Evolutionary conservation across 2,888 invertebrate species (phyloP), one percentile per base, ranked within the genome.

Genomic region (Oscheius sp.): DNA sequence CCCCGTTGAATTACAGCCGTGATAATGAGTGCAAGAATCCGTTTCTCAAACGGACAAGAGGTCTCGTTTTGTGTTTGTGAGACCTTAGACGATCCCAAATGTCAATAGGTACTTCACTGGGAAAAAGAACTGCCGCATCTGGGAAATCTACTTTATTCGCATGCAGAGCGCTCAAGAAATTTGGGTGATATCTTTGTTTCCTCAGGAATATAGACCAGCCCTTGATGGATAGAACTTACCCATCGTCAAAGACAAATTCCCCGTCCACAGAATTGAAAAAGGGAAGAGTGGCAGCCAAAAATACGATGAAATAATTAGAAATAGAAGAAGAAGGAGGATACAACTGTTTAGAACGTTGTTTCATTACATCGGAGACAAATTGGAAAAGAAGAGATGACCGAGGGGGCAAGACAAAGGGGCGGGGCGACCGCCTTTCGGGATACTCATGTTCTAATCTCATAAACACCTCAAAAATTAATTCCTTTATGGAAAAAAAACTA

Each of bases 241-340:
- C 68, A 66, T 82, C 82, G 69, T 82, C 82, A 56, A 79, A 82
- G 41, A 80, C 78, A 64, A 82, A 82, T 16, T 78, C 82, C 2
- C 78, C 82, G 9, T 69, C 18, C 25, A 82, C 35, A 1, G 74
- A 61, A 23, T 77, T 79, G 27, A 68, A 55, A 53, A 76, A 82
- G 18, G 77, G 72, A 12, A 45, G 41, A 6, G 49, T 56, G 7
- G 79, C 75, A 7, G 73, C 25, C 13, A 55, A 6, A 3, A 6
- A 21, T 18, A 59, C 18, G 27, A 59, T 23, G 59, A 35, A 21
- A 41, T 59, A 29, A 21, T 12, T 13, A 3, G 41, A 35, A 27
- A 29, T 2, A 35, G 59, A 18, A 7, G 29, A 59, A 18, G 59
- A 59, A 27, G 29, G 59, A 55, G 13, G 25, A 23, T 3, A 55